These are phyloP conservation scores for Zosterops japonicus DNA, from an alignment of 2,113 vertebrate genomes.

Conservation along the genomic window DNA sequence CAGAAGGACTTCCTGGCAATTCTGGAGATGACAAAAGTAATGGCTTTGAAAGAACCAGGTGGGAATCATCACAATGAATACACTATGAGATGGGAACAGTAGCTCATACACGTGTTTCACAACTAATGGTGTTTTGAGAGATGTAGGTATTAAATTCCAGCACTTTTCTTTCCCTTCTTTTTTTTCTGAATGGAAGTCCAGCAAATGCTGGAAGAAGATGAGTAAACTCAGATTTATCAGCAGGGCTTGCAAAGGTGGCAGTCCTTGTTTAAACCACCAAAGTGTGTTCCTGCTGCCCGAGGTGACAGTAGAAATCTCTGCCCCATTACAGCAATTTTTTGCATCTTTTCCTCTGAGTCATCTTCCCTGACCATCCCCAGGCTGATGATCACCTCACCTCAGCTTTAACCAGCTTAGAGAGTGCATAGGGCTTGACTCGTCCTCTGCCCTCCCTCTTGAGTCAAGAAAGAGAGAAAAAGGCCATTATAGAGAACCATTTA, in stretches of 20 bases:
- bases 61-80: background rate
- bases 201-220: background rate
- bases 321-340: background rate
- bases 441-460: background rate
- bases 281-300: background rate
- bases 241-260: background rate
- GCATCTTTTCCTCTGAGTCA: conserved; percentile 3
- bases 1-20: background rate
- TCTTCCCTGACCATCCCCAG: background rate
- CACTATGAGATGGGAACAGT: background rate
- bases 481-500: background rate
- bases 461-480: background rate
- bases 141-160: background rate
- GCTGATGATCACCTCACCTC: background rate
- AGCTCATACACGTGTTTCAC: background rate
- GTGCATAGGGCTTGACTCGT: background rate
- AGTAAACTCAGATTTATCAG: background rate
- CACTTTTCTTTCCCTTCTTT: background rate
- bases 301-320: background rate
- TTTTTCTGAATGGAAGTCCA: background rate
- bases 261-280: background rate
- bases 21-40: background rate
- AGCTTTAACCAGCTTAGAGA: background rate
- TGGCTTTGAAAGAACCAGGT: background rate
- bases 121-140: background rate